These are phyloP conservation scores for Periophthalmodon schlosseri DNA, from an alignment of 2,113 vertebrate species.

Conservation along the genomic window DNA sequence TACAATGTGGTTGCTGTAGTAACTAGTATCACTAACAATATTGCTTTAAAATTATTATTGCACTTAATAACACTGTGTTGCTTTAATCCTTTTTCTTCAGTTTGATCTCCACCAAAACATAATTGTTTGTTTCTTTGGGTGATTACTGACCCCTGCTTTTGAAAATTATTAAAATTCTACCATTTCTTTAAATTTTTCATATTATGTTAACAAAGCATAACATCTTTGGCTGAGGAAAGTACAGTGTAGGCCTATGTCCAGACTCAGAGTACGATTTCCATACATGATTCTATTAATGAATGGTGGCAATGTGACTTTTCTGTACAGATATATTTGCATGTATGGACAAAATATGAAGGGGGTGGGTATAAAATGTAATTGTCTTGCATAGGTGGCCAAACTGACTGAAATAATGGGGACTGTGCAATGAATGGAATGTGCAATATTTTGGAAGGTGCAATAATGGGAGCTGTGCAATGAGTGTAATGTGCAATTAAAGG, in stretches of 20 bases:
- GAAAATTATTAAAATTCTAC: background rate
- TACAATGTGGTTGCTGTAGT: too few relatives aligned
- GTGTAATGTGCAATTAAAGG: too few relatives aligned
- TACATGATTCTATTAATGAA: background rate
- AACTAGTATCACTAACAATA: background rate
- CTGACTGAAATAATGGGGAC: too few relatives aligned
- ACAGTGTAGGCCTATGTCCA: background rate
- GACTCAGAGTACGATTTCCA: slow-evolving; percentile 12
- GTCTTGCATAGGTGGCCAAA: too few relatives aligned
- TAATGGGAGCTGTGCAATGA: too few relatives aligned
- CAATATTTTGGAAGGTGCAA: too few relatives aligned
- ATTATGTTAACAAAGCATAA: background rate
- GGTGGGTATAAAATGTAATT: too few relatives aligned
- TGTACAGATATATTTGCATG: too few relatives aligned
- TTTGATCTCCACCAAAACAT: background rate
- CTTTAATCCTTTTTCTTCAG: background rate
- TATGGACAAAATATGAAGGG: too few relatives aligned
- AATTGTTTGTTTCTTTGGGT: background rate
- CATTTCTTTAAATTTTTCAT: background rate
- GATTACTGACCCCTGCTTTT: background rate
- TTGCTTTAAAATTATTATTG: background rate
- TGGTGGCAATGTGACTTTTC: too few relatives aligned
- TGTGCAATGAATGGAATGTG: too few relatives aligned
- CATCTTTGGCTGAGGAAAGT: background rate
- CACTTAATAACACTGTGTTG: background rate